Percentiles rank a stretch among this genome's conserved stretches.
phyloP scores from a whole-genome alignment of 2,888 invertebrate species.

The Hypselothyrea guttata region DNA sequence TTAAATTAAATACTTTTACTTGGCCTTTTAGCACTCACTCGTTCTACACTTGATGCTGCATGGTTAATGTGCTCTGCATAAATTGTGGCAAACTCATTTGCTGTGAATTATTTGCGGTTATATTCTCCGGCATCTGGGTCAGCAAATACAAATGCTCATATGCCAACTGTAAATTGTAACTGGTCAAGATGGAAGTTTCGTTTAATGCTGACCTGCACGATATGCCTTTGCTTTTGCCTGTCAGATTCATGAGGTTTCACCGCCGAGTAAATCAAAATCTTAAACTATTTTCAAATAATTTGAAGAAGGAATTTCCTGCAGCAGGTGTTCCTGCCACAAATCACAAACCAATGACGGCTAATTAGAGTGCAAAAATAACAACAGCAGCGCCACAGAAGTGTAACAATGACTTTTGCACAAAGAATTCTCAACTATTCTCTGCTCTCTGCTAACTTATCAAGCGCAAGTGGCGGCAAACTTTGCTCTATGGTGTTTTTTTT shows the following conservation, averaged over 20 bases:
- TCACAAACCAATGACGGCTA: constrained; percentile 75
- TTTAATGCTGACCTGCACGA: constrained; percentile 7
- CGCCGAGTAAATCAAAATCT: constrained; percentile 63
- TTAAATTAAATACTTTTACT: constrained; percentile 70
- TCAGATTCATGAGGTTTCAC: constrained; percentile 36
- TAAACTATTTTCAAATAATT: no score
- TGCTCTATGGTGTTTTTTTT: constrained; percentile 57
- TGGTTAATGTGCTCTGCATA: constrained; percentile 73
- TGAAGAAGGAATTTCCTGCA: not conserved
- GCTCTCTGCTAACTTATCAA: constrained; percentile 56
- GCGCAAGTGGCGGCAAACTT: constrained; percentile 73
- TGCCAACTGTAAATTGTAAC: constrained; percentile 44
- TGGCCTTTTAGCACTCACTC: constrained; percentile 23
- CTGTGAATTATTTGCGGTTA: constrained; percentile 63
- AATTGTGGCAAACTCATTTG: constrained; percentile 70
- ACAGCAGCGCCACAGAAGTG: constrained; percentile 41
- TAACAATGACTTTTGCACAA: constrained; percentile 69
- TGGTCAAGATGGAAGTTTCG: constrained; percentile 53
- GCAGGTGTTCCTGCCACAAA: constrained; percentile 61
- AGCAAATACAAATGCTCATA: constrained; percentile 31
- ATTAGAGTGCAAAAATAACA: constrained; percentile 68
- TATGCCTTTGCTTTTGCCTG: no score
- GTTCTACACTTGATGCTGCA: constrained; percentile 23
- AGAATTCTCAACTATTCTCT: constrained; percentile 64
- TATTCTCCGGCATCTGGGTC: constrained; percentile 16